These are phyloP conservation scores for Pseudorectes ferrugineus DNA, from an alignment of 2,113 vertebrate species.

Conservation along the genomic window DNA sequence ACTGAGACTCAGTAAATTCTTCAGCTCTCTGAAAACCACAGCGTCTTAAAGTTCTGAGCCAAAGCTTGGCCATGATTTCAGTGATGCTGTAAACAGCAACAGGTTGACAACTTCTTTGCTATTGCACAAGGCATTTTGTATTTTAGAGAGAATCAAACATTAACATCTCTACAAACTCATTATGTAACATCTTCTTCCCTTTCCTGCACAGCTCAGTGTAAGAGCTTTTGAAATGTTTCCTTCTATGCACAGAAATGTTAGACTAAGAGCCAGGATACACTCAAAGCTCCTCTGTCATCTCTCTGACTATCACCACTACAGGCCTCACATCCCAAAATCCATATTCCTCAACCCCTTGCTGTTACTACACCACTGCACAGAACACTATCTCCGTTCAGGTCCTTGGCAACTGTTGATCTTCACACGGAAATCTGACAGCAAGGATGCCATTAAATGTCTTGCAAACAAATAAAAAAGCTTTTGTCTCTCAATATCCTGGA, in stretches of 20 bases:
- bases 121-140: not conserved
- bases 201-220: not conserved
- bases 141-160: not conserved
- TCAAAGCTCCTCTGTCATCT: not conserved
- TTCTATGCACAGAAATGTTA: not conserved
- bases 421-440: not conserved
- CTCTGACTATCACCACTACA: not conserved
- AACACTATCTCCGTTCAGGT: not conserved
- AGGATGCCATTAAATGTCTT: not conserved
- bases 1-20: not conserved
- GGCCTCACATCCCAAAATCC: not conserved
- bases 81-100: not conserved
- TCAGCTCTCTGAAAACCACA: not conserved
- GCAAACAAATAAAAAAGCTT: not conserved
- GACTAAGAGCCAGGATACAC: not conserved
- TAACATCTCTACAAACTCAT: not conserved
- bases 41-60: not conserved
- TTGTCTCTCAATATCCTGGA: not conserved
- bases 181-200: rapidly evolving
- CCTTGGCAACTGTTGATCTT: not conserved
- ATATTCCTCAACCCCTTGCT: rapidly evolving
- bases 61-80: not conserved
- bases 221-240: not conserved
- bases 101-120: not conserved
- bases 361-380: not conserved